Percentiles rank a stretch among this genome's conserved stretches.
phyloP scores from a whole-genome alignment of 1,140 invertebrate genomes.

The Mactra quadrangularis region DNA sequence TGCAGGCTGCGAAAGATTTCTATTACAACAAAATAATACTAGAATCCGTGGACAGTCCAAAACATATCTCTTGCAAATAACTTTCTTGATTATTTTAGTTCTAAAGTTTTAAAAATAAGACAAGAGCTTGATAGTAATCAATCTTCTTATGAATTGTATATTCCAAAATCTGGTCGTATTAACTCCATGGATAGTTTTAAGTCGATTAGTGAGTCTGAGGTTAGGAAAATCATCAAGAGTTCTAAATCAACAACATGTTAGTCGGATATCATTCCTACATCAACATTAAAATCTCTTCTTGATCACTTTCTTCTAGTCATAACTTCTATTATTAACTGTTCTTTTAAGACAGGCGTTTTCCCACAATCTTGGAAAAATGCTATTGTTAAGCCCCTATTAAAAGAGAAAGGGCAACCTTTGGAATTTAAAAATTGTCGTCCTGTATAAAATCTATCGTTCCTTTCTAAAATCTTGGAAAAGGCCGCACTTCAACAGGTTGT shows the following conservation, averaged over 20 bases:
- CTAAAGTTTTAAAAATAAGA: conserved; percentile 29
- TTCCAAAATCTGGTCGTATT: background rate
- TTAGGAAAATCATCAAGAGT: background rate
- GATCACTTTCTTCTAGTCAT: background rate
- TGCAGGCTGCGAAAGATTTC: too few species aligned
- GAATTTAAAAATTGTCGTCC: conserved; percentile 24
- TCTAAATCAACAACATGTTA: conserved; percentile 38
- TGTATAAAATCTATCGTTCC: conserved; percentile 30
- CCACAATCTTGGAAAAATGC: conserved; percentile 24
- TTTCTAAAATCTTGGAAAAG: conserved; percentile 13
- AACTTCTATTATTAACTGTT: conserved; percentile 5
- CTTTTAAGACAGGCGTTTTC: conserved; percentile 4
- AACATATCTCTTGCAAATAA: conserved; percentile 45
- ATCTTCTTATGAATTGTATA: background rate
- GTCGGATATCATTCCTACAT: conserved; percentile 14
- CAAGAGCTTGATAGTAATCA: conserved; percentile 15
- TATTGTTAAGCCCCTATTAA: conserved; percentile 27
- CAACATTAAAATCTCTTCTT: conserved; percentile 16
- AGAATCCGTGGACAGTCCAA: too few species aligned
- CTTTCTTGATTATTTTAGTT: conserved; percentile 23
- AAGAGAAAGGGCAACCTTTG: conserved; percentile 17
- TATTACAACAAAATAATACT: too few species aligned
- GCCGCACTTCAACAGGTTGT: background rate
- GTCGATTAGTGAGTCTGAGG: background rate
- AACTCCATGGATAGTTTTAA: background rate